These are phyloP conservation scores for Brienomyrus brachyistius DNA, from an alignment of 2,113 vertebrate species.

Conservation along the genomic window DNA sequence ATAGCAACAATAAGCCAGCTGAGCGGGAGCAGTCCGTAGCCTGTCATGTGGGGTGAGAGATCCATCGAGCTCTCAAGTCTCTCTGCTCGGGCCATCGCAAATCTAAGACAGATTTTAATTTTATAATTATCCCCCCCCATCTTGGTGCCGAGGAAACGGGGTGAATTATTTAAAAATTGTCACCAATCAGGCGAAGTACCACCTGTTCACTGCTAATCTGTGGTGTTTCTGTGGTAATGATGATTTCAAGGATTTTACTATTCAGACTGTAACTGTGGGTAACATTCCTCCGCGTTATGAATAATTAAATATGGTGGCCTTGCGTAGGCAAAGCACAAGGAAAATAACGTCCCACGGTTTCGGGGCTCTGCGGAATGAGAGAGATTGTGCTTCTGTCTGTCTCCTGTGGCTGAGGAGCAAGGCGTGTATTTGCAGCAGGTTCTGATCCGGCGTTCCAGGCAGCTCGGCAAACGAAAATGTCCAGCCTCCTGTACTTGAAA, in stretches of 20 bases:
- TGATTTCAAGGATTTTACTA: constrained; percentile 25
- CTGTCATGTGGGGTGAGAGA: not conserved
- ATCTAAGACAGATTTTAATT: not conserved
- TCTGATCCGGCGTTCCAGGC: not conserved
- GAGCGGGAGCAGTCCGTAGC: not conserved
- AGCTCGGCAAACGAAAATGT: not conserved
- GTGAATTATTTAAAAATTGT: not conserved
- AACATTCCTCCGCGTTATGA: constrained; percentile 4
- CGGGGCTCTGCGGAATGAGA: not conserved
- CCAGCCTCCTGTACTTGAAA: not conserved
- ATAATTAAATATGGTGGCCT: constrained; percentile 17
- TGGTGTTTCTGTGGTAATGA: not conserved
- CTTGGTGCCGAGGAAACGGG: too few species aligned
- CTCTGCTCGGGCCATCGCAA: not conserved
- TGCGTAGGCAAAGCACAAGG: too few species aligned
- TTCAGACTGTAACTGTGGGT: constrained; percentile 22
- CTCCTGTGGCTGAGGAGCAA: not conserved
- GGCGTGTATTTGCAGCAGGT: not conserved
- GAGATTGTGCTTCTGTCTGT: not conserved
- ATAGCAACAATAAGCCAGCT: not conserved
- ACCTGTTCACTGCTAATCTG: not conserved
- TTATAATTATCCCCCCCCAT: not conserved
- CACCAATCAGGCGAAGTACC: not conserved
- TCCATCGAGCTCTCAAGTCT: not conserved
- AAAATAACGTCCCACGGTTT: not conserved